Evolutionary conservation across 2,797 vertebrate species (phyloP).

Genomic region (Myripristis murdjan): DNA sequence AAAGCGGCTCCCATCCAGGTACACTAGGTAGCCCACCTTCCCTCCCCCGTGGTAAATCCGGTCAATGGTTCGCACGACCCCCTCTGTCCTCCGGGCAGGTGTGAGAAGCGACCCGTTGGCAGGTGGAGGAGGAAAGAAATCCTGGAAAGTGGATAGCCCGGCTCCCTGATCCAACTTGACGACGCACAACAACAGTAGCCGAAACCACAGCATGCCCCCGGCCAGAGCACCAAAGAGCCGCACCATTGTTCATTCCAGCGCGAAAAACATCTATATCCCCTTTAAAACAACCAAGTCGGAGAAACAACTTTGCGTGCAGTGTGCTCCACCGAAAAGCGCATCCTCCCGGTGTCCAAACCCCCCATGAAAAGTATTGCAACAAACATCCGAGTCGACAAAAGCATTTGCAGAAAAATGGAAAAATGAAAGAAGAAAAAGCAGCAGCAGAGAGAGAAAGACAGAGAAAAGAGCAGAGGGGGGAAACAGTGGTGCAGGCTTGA

Average conservation of each 20-base stretch:
- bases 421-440: slow-evolving; percentile 4
- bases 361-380: slow-evolving; percentile 48
- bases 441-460: slow-evolving; percentile 40
- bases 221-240: slow-evolving; percentile 70
- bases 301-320: slow-evolving; percentile 62
- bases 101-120: slow-evolving; percentile 78
- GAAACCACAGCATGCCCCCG: slow-evolving; percentile 68
- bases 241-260: slow-evolving; percentile 75
- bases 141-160: slow-evolving; percentile 64
- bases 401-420: slow-evolving; percentile 39
- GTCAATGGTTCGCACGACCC: slow-evolving; percentile 90
- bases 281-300: slow-evolving; percentile 58
- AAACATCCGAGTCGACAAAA: slow-evolving; percentile 55
- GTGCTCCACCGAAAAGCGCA: slow-evolving; percentile 70
- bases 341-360: slow-evolving; percentile 70
- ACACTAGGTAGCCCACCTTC: slow-evolving; percentile 92
- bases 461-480: slow-evolving; percentile 14
- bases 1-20: slow-evolving; percentile 90
- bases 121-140: slow-evolving; percentile 79
- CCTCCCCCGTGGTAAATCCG: slow-evolving; percentile 93
- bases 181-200: slow-evolving; percentile 76
- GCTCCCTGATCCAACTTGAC: slow-evolving; percentile 64
- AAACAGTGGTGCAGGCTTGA: slow-evolving; percentile 48
- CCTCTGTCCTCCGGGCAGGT: slow-evolving; percentile 83
- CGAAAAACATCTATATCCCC: slow-evolving; percentile 57